Evolutionary conservation across 2,888 invertebrate genomes (phyloP), one percentile per base, ranked within the genome.

Genomic region (Axea sp.): DNA sequence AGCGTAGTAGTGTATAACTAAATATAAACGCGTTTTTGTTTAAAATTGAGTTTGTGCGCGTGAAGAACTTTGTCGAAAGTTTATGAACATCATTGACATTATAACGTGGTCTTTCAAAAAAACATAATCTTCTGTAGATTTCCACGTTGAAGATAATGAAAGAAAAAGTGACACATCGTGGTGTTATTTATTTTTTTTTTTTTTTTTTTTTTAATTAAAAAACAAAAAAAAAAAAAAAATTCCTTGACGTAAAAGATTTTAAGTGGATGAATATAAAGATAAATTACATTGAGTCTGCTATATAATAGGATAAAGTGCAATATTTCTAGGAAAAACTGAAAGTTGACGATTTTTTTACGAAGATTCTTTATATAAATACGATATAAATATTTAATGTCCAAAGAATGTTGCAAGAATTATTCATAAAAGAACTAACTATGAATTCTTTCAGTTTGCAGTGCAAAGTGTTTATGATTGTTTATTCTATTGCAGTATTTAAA

Each of bases 151-250:
- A 49, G 57, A 65, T 39, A 39, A 12, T 51, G 57, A 67, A 73
- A 57, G 55, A 59, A 53, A 37, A 51, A 62, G 67, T 53, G 73
- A 65, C 65, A 33, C 60, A 24, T 60, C 15, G 30, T 53, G n/a
- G 41, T 24, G 59, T 41, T 57, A 51, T 68, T 68, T 64, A 57
- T 68, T 67, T 62, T 51, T 68, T 62, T 60, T 57, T 68, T 60
- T 57, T n/a, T n/a, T n/a, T n/a, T n/a, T n/a, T n/a, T n/a, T n/a
- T n/a, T n/a, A n/a, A n/a, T n/a, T n/a, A n/a, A n/a, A n/a, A n/a
- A n/a, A n/a, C 22, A 15, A 68, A 62, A 62, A 64, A 62, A 55
- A 64, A 73, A 68, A 68, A 62, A 68, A 73, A 73, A 49, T 68
- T 68, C 41, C 35, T 26, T 9, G 19, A 12, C 22, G 28, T 39